Conservation (phyloP, 2,797 vertebrate species). For the Rallus crepitans region DNA sequence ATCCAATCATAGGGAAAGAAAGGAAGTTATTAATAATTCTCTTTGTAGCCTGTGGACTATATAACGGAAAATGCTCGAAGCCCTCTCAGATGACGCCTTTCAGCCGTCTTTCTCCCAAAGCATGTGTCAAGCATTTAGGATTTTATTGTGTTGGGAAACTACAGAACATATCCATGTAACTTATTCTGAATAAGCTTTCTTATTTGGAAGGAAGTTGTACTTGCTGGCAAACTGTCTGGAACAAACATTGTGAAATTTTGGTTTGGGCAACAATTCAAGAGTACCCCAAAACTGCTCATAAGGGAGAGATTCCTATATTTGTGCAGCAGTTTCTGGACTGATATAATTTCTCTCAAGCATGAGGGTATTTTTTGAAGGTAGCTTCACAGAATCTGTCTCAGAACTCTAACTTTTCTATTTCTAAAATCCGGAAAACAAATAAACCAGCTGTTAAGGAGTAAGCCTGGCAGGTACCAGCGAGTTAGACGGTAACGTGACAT, state of each 20-base stretch:
- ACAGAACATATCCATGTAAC: background rate
- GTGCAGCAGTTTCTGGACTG: background rate
- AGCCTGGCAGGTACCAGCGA: slow-evolving; percentile 12
- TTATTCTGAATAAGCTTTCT: background rate
- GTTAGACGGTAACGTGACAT: slow-evolving; percentile 24
- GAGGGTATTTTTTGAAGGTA: background rate
- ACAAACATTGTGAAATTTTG: slow-evolving; percentile 27
- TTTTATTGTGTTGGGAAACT: background rate
- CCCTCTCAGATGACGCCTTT: background rate
- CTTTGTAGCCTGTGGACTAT: background rate
- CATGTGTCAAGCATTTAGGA: background rate
- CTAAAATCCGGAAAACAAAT: background rate
- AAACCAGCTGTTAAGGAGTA: background rate
- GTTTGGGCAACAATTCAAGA: background rate
- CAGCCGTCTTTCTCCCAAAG: background rate
- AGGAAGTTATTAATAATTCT: background rate
- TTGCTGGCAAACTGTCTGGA: background rate
- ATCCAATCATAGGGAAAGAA: background rate
- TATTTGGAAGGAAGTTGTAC: background rate
- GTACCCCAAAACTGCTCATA: background rate
- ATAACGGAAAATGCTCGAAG: background rate
- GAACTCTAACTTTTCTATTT: background rate
- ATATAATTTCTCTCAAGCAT: background rate
- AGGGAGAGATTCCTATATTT: background rate
- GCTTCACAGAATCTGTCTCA: background rate